Conservation (phyloP, 2,888 invertebrate species). For the Limulus polyphemus region DNA sequence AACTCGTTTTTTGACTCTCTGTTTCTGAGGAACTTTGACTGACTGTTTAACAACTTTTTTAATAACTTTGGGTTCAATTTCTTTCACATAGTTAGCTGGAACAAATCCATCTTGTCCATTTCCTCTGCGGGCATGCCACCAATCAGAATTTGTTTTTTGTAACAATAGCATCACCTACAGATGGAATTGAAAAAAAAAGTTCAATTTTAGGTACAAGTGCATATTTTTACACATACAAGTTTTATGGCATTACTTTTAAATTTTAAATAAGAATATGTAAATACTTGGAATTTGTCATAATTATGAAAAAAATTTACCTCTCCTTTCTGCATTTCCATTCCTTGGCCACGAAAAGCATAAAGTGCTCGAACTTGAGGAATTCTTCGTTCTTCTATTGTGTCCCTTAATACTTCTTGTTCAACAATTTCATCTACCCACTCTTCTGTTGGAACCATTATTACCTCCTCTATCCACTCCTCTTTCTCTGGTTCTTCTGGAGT, state of each 20-base stretch:
- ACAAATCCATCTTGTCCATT: conserved; percentile 92
- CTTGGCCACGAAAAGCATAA: conserved; percentile 84
- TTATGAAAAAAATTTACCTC: conserved; percentile 44
- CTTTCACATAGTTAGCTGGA: conserved; percentile 90
- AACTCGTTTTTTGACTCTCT: conserved; percentile 75
- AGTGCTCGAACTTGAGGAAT: conserved; percentile 66
- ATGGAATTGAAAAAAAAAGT: background rate
- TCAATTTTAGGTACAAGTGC: background rate
- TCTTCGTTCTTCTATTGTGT: conserved; percentile 71
- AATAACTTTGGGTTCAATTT: conserved; percentile 64
- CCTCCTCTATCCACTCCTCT: conserved; percentile 62
- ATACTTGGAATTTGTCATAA: too few species aligned
- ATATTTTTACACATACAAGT: too few species aligned
- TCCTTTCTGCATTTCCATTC: conserved; percentile 79
- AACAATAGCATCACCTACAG: conserved; percentile 60
- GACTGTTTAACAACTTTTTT: conserved; percentile 51
- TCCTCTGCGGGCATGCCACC: conserved; percentile 95
- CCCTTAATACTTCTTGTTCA: conserved; percentile 67
- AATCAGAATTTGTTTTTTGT: conserved; percentile 90
- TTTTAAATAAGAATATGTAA: too few species aligned
- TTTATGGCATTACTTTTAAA: too few species aligned
- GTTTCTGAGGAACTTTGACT: conserved; percentile 66
- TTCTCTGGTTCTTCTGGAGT: conserved; percentile 26
- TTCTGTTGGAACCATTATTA: conserved; percentile 67
- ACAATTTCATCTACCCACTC: conserved; percentile 84